Base-by-base conservation (phyloP, 2,113 vertebrate species). In the Hyaena hyaena region DNA sequence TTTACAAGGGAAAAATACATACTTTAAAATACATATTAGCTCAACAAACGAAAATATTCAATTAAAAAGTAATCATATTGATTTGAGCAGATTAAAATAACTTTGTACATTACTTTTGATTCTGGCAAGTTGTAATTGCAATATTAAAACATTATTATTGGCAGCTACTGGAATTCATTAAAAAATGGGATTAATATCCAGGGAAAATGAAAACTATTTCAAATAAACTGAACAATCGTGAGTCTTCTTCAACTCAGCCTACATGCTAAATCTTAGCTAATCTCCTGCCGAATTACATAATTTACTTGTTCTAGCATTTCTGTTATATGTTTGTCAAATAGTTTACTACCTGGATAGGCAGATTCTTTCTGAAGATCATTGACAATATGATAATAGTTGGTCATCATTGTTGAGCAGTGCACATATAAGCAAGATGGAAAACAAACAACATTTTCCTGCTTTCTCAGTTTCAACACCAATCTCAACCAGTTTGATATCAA, bases 1-100 rank as follows among this genome's bases (percentile, higher is more conserved):
- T 97, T 86, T 76, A 39, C 31, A 66, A 96, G 68, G 97, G 91
- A 94, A 93, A 98, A 98, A 95, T 88, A 87, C 48, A 76, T 35
- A 88, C 7, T 91, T 92, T 35, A 79, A 76, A 85, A 88, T 88
- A 97, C 24, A 26, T 76, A 83, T 89, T 92, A 89, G 24, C 33
- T 35, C 80, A 43, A 66, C 76, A 90, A 86, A 82, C 17, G 45
- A 97, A 98, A 96, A 88, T 11, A 71, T 94, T 93, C 58, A 84
- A 24, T 97, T 90, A 76, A 96, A 74, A 81, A 68, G 53, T 31
- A 50, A 58, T 17, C 50, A 10, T 76, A 63, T 85, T 6, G 21
- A 48, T 80, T 88, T 88, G 31, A 95, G 55, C 33, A 90, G 11
- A 50, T 96, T 95, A 73, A 96, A 93, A 43, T 96, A 65, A 93